phyloP scores from a whole-genome alignment of 2,797 vertebrate genomes.

The Emys orbicularis region DNA sequence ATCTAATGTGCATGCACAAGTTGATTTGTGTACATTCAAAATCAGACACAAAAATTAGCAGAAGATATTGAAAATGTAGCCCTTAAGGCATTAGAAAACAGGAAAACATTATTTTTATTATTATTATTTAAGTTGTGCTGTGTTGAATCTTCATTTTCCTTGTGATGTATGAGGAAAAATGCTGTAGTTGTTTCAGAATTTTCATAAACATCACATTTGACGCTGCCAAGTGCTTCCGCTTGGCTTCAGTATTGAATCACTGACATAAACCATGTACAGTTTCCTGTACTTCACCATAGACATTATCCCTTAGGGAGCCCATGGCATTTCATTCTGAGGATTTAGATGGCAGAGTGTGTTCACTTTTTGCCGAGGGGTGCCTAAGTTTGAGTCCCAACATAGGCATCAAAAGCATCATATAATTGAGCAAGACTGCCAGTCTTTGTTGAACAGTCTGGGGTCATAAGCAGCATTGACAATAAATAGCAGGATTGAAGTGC shows the following conservation, averaged over 20 bases:
- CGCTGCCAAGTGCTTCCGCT: not conserved
- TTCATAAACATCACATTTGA: accelerated
- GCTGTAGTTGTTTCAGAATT: not conserved
- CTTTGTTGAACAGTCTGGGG: not conserved
- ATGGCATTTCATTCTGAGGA: not conserved
- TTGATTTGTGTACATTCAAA: not conserved
- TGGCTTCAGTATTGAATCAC: not conserved
- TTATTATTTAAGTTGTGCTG: not conserved
- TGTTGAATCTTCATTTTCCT: not conserved
- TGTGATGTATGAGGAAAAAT: accelerated
- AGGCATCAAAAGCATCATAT: not conserved
- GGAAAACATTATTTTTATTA: not conserved
- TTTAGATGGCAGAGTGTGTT: not conserved
- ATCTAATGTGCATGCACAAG: not conserved
- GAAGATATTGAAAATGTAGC: not conserved
- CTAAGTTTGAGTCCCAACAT: not conserved
- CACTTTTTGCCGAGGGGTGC: not conserved
- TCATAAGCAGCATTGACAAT: not conserved
- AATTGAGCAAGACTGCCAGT: not conserved
- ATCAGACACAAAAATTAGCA: not conserved
- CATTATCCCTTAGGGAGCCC: not conserved
- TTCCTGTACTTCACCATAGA: not conserved
- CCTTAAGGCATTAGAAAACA: not conserved
- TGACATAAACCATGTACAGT: not conserved
- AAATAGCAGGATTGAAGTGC: accelerated